Base-by-base conservation (phyloP, 2,888 invertebrate genomes). In the Adelognathus sp. region DNA sequence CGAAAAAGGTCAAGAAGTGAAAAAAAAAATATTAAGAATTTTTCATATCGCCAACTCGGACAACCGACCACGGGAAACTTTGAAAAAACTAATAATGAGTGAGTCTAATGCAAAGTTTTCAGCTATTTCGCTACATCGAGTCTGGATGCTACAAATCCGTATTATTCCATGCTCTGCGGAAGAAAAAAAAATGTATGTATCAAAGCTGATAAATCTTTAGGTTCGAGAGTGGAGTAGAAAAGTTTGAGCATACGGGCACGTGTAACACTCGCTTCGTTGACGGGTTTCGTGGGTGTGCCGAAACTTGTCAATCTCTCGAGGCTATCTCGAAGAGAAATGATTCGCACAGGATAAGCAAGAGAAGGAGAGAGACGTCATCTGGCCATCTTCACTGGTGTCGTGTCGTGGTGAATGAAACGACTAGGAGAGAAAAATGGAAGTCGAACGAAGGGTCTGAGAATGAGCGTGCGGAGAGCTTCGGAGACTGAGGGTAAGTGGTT, bases 291-390 rank as follows among this genome's bases (percentile, higher is more conserved):
- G 18, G 50, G 21, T 46, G 33, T 44, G 33, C 52, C 66, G 79
- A 83, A 85, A 84, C 81, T 82, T 84, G 83, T 76, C 80, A 84
- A 84, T 84, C 79, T 81, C 76, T 67, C 63, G 60, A 64, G 50
- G 36, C 52, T 41, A 54, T 4, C 11, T 18, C 41, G 64, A 16
- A 18, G 18, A 69, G 63, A 11, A 58, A 69, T 11, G 67, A 56
- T 50, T 39, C 29, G 36, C 21, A 39, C 50, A 29, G 33, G 46
- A 31, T 21, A n/a, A 21, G 50, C 11, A 11, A 3, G 36, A 9
- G 36, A 11, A 9, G 16, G 41, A 7, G 36, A 36, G 41, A 41
- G 41, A 14, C 14, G n/a, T 67, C 61, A 56, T 61, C 36, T 18
- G 36, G 61, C 54, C 66, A 60, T 74, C 74, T 63, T 63, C 21